Evolutionary conservation across 2,888 invertebrate species (phyloP).

Genomic region (Phorcus lineatus): DNA sequence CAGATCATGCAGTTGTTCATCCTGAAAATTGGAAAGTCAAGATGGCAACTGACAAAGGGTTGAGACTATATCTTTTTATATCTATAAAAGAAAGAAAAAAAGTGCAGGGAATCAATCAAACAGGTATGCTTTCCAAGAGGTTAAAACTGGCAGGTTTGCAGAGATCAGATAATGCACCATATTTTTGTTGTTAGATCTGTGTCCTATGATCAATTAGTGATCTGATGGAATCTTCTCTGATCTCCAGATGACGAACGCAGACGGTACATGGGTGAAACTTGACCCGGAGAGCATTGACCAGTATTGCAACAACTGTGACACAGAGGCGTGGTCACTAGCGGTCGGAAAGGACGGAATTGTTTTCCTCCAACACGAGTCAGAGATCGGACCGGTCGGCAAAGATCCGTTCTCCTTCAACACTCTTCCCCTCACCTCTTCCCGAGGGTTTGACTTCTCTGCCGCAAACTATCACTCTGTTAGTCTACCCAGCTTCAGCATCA

Average conservation of each 20-base stretch:
- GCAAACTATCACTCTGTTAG: slow-evolving; percentile 58
- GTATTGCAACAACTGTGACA: slow-evolving; percentile 82
- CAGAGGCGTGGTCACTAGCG: slow-evolving; percentile 85
- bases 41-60: no score
- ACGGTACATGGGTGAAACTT: slow-evolving; percentile 95
- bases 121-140: neutral
- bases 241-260: slow-evolving; percentile 89
- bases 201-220: no score
- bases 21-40: neutral
- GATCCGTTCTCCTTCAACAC: slow-evolving; percentile 65
- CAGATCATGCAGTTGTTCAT: no score
- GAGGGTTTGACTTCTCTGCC: slow-evolving; percentile 80
- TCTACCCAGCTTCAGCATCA: slow-evolving; percentile 37
- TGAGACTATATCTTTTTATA: no score
- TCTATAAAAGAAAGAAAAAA: neutral
- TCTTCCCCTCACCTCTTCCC: slow-evolving; percentile 49
- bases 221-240: no score
- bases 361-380: slow-evolving; percentile 80
- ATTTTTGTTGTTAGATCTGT: no score
- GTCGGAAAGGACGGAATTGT: slow-evolving; percentile 81
- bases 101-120: neutral
- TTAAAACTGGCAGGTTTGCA: no score
- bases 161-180: no score
- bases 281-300: slow-evolving; percentile 84
- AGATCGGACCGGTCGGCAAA: slow-evolving; percentile 61